Base-by-base conservation (phyloP, 2,113 vertebrate genomes). In the Trinectes maculatus region DNA sequence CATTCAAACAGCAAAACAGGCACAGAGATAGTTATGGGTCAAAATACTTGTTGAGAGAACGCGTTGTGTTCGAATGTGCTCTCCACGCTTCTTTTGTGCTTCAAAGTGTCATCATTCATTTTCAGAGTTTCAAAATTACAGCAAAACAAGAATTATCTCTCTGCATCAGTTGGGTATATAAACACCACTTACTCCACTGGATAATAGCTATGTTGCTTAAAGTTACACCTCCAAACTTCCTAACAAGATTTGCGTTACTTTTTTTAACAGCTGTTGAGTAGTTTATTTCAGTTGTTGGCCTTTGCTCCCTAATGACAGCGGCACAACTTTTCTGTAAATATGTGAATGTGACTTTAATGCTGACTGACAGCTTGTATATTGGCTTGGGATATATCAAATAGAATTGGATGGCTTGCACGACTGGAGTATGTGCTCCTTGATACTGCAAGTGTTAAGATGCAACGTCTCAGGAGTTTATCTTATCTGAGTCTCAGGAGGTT, bases 311-410 rank as follows among this genome's bases (percentile, higher is more conserved):
- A 58, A 88, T 87, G 89, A 89, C 84, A 85, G 79, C 68, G 82
- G 76, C 67, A 71, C 68, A 84, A 85, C 83, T 78, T 87, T 85
- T 87, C 86, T 79, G 85, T 89, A 90, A 91, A 91, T 89, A 91
- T 76, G 77, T 62, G 87, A 81, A 84, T 87, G 48, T 80, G 85
- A 86, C 77, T 81, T 72, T 89, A 85, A 93, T 90, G 77, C 83
- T 88, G 84, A 91, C 83, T 88, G 91, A 92, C 91, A 92, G 90
- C 86, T 76, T 63, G 69, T 84, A 85, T 88, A 86, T 88, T 87
- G 84, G 81, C 90, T 88, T 65, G 87, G 87, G 92, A 87, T 76
- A n/a, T 88, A 93, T 92, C 90, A 92, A 92, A 93, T 87, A 82
- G 90, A 90, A 89, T 91, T 48, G 89, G 85, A 77, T 82, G 85